A percentile compares a stretch with the other conserved stretches of the same genome.
Conservation (phyloP, 2,797 vertebrate species). For the Tragopan temminckii region DNA sequence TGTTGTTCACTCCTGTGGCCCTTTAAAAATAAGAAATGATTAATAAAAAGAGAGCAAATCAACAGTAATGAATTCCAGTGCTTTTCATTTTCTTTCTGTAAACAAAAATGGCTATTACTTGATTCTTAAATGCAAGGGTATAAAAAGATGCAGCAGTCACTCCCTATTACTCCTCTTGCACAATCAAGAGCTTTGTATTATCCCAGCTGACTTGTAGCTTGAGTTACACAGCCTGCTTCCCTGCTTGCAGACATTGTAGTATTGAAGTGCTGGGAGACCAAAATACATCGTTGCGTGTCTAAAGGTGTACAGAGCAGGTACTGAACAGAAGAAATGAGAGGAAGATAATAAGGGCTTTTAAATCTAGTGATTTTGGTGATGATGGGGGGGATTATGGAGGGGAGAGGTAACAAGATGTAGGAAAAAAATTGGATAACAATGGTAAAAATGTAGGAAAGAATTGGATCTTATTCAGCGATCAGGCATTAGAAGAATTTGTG, state of each 20-base stretch:
- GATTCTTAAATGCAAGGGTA: conserved; percentile 1
- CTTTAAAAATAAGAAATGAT: conserved; percentile 69
- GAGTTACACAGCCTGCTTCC: background rate
- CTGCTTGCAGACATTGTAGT: background rate
- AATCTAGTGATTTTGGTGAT: background rate
- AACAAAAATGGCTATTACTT: conserved; percentile 54
- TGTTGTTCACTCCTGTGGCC: conserved; percentile 50
- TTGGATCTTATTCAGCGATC: background rate
- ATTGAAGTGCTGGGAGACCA: background rate
- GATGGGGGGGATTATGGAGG: background rate
- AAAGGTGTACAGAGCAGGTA: background rate
- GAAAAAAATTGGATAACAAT: too few species aligned
- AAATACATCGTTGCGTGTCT: background rate
- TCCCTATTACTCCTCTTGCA: conserved; percentile 9
- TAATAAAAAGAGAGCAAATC: conserved; percentile 60
- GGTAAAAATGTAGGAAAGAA: background rate
- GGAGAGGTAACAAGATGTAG: background rate
- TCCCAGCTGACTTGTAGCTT: background rate
- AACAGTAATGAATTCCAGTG: conserved; percentile 53
- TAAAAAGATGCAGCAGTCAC: conserved; percentile 19
- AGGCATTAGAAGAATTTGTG: background rate
- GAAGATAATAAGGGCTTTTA: background rate
- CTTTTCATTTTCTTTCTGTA: conserved; percentile 57
- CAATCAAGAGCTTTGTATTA: conserved; percentile 4
- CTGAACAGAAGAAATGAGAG: background rate